Percentiles rank a stretch among this genome's conserved stretches.
These are phyloP conservation scores for Acropora tenuis DNA, from an alignment of 64 coral and sea anemone species.

Conservation along the genomic window DNA sequence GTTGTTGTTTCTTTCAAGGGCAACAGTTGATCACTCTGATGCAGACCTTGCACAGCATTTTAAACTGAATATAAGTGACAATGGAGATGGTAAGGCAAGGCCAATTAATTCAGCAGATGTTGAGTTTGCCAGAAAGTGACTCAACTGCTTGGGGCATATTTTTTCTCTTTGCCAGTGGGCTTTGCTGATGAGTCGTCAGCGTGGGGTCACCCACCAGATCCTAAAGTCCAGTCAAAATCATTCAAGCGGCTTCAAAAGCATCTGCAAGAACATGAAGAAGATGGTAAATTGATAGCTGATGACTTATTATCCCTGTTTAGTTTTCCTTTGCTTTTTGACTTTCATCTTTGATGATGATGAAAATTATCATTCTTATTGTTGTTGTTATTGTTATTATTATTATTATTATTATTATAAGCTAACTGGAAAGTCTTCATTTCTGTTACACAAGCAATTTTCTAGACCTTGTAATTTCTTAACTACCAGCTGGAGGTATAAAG, in stretches of 20 bases:
- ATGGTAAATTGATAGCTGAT: constrained; percentile 32
- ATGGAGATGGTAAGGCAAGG: constrained; percentile 81
- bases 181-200: constrained; percentile 77
- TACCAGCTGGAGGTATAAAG: too few relatives aligned
- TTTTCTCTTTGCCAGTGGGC: constrained; percentile 41
- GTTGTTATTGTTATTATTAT: background rate
- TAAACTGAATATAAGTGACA: constrained; percentile 84
- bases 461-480: too few relatives aligned
- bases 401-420: background rate
- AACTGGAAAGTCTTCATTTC: too few relatives aligned
- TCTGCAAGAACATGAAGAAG: constrained; percentile 69
- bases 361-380: background rate
- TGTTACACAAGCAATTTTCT: too few relatives aligned
- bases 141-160: background rate
- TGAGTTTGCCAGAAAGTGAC: background rate
- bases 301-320: background rate
- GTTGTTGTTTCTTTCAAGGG: background rate
- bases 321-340: background rate
- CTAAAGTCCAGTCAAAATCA: constrained; percentile 92
- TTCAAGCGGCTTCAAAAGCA: constrained; percentile 92
- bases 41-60: constrained; percentile 77
- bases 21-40: constrained; percentile 15
- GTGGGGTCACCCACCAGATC: constrained; percentile 88
- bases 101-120: background rate
- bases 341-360: too few relatives aligned